phyloP scores from a whole-genome alignment of 2,888 invertebrate species.

The Drosophila prolongata region DNA sequence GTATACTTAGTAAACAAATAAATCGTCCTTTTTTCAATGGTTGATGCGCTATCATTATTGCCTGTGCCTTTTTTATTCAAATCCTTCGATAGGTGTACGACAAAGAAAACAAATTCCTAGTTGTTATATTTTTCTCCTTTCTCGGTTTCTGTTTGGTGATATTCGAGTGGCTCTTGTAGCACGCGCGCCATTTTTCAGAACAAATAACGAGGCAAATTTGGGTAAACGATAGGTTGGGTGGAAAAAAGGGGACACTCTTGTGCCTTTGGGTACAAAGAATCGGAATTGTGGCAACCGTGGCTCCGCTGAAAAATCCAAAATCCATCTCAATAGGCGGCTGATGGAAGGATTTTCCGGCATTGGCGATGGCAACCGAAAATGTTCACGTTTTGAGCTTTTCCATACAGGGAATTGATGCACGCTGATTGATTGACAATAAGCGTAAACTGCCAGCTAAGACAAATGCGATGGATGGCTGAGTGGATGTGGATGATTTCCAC shows the following conservation, averaged over 20 bases:
- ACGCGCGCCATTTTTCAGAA: constrained; percentile 61
- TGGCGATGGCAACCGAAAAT: constrained; percentile 10
- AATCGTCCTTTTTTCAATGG: background rate
- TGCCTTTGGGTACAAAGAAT: constrained; percentile 29
- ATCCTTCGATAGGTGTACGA: background rate
- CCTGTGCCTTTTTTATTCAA: background rate
- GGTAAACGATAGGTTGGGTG: constrained; percentile 27
- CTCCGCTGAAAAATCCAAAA: constrained; percentile 35
- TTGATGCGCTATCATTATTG: background rate
- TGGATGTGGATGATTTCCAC: constrained; percentile 6
- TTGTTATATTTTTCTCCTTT: constrained; percentile 38
- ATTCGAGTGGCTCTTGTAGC: constrained; percentile 62
- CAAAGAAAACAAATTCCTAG: constrained; percentile 40
- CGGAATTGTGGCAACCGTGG: constrained; percentile 29
- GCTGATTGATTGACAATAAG: constrained; percentile 69
- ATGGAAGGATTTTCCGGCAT: constrained; percentile 35
- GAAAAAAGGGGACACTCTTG: constrained; percentile 3
- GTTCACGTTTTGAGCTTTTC: constrained; percentile 15
- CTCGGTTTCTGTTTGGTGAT: constrained; percentile 28
- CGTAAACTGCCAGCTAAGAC: constrained; percentile 58
- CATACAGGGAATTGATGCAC: constrained; percentile 23
- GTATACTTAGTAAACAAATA: background rate
- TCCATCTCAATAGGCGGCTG: constrained; percentile 48
- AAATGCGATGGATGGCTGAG: constrained; percentile 44
- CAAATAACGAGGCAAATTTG: constrained; percentile 65